These are phyloP conservation scores for Nesospiza acunhae DNA, from an alignment of 2,113 vertebrate species.

Conservation along the genomic window DNA sequence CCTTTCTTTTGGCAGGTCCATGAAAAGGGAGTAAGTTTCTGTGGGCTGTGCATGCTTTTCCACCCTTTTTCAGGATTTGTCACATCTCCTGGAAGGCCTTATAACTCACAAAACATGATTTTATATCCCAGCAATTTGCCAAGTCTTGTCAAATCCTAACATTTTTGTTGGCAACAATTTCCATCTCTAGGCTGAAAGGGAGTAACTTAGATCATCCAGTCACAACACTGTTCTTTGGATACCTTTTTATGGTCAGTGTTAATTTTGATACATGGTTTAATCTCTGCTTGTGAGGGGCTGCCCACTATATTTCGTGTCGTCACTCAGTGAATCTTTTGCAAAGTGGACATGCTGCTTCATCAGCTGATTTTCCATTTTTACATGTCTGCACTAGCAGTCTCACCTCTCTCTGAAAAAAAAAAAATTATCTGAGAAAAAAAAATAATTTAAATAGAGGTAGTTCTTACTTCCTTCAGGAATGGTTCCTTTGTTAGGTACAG, in stretches of 20 bases:
- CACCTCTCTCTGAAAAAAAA: not conserved
- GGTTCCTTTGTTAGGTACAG: not conserved
- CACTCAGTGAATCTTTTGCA: slow-evolving; percentile 12
- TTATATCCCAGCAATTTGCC: slow-evolving; percentile 64
- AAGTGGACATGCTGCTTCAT: slow-evolving; percentile 7
- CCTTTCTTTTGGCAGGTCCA: slow-evolving; percentile 64
- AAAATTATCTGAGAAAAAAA: not conserved
- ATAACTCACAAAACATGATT: slow-evolving; percentile 70
- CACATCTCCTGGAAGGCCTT: slow-evolving; percentile 67
- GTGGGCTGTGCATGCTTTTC: slow-evolving; percentile 54
- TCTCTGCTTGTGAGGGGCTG: not conserved
- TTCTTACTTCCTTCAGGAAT: not conserved
- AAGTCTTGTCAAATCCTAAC: slow-evolving; percentile 68
- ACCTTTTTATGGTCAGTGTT: not conserved
- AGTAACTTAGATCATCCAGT: slow-evolving; percentile 48
- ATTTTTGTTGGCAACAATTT: slow-evolving; percentile 69
- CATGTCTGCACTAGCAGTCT: not conserved
- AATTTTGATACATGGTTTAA: slow-evolving; percentile 49
- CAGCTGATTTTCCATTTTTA: slow-evolving; percentile 30
- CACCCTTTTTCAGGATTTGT: slow-evolving; percentile 64
- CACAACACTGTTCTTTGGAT: slow-evolving; percentile 4
- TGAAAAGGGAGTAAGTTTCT: slow-evolving; percentile 57
- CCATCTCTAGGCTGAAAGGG: slow-evolving; percentile 48
- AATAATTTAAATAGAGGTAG: not conserved
- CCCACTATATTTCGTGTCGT: not conserved